These are phyloP conservation scores for Volucella inflata DNA, from an alignment of 2,888 invertebrate species.

Conservation along the genomic window DNA sequence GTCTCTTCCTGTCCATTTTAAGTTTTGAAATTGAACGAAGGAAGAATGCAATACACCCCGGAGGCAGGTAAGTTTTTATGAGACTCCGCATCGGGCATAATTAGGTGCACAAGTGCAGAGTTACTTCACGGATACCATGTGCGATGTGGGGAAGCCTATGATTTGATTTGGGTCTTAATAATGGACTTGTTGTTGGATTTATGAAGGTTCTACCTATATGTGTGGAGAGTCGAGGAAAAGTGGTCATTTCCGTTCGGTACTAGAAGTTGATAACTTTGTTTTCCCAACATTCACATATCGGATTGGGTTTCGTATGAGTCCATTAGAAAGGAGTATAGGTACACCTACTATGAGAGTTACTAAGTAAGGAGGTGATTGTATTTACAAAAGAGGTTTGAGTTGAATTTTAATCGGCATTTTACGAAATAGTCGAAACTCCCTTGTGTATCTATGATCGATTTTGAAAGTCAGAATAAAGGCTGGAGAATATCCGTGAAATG, in stretches of 20 bases:
- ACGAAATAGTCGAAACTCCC: no score
- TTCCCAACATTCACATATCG: background rate
- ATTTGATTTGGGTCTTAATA: conserved; percentile 67
- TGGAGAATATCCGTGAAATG: no score
- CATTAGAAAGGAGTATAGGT: background rate
- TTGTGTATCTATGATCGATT: no score
- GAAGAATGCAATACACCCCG: conserved; percentile 55
- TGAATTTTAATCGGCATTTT: no score
- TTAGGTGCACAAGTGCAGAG: conserved; percentile 68
- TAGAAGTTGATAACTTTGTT: conserved; percentile 36
- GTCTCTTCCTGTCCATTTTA: conserved; percentile 22
- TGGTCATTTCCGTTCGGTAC: conserved; percentile 55
- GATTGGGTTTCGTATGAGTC: background rate
- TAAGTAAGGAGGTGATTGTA: no score
- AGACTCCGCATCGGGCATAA: conserved; percentile 62
- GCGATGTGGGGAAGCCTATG: conserved; percentile 36
- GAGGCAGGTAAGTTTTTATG: conserved; percentile 59
- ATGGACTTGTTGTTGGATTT: conserved; percentile 43
- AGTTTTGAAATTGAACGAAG: conserved; percentile 20
- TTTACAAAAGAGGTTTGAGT: no score
- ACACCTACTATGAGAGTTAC: no score
- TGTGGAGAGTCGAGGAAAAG: conserved; percentile 29
- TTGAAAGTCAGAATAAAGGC: no score
- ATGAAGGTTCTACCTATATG: conserved; percentile 45
- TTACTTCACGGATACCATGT: background rate